Evolutionary conservation across 2,888 invertebrate species (phyloP).

Genomic region (Nebria salina): DNA sequence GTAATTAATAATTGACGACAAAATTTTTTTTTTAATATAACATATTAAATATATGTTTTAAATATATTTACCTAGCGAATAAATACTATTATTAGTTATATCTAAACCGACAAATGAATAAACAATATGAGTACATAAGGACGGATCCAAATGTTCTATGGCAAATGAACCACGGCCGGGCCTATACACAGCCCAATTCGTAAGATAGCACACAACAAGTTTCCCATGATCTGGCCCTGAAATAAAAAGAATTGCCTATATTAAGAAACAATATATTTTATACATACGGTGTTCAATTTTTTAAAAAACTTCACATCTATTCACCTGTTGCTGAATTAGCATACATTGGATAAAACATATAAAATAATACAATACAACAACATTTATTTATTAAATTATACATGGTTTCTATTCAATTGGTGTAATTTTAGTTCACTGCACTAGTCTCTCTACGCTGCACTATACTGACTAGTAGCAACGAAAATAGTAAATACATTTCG

Average conservation of each 20-base stretch:
- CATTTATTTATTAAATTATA: too few species aligned
- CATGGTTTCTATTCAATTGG: neutral
- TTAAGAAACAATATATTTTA: too few species aligned
- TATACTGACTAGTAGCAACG: too few species aligned
- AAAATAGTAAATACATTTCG: too few species aligned
- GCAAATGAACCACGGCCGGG: slow-evolving; percentile 72
- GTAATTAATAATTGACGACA: too few species aligned
- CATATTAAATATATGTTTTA: neutral
- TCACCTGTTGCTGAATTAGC: too few species aligned
- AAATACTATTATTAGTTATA: slow-evolving; percentile 71
- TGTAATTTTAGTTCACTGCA: neutral
- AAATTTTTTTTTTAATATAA: too few species aligned
- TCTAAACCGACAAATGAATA: slow-evolving; percentile 86
- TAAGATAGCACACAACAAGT: slow-evolving; percentile 82
- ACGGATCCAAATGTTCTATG: slow-evolving; percentile 75
- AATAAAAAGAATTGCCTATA: slow-evolving; percentile 49
- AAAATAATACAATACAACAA: too few species aligned
- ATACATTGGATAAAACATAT: too few species aligned
- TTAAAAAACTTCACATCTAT: too few species aligned
- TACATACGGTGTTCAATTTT: too few species aligned
- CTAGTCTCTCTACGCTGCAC: too few species aligned
- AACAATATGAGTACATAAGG: slow-evolving; percentile 81
- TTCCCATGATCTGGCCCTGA: slow-evolving; percentile 75
- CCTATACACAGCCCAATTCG: slow-evolving; percentile 83
- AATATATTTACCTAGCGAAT: slow-evolving; percentile 70